Base-by-base conservation (phyloP, 1,140 invertebrate species). In the Zaprionus ghesquierei region DNA sequence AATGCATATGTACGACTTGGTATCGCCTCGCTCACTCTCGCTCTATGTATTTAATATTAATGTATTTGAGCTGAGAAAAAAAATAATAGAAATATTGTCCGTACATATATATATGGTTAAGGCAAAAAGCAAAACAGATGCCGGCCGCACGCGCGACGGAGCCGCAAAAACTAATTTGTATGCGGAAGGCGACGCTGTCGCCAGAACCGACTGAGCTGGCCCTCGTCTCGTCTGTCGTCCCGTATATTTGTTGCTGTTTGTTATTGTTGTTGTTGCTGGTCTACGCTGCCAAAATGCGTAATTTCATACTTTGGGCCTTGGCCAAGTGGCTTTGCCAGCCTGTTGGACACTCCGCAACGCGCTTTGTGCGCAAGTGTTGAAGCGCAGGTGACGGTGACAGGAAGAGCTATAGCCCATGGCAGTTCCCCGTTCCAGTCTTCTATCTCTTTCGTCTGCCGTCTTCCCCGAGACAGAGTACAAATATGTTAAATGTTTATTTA, bases 141-240 rank as follows among this genome's bases (percentile, higher is more conserved):
- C 50, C 64, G 20, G 25, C 18, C 46, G 31, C 56, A 51, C 12
- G 9, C 44, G 55, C 44, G 55, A 31, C 29, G 46, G 62, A 22
- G 61, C 44, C 71, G 66, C 75, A 86, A 82, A 87, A 89, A 87
- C 82, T 87, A 87, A 87, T 87, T 87, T 87, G 82, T 87, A 87
- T 87, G 79, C 82, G 84, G 58, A 78, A 85, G 65, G 65, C 65
- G 41, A 27, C 22, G 68, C 63, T 76, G 82, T 79, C 84, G 79
- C 71, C 81, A 64, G 56, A 65, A 51, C 46, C 29, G 50, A 78
- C 75, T n/a, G n/a, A n/a, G n/a, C n/a, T n/a, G n/a, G n/a, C n/a
- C n/a, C n/a, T n/a, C n/a, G n/a, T n/a, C n/a, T n/a, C n/a, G n/a
- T n/a, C n/a, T 53, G 69, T 74, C 66, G 71, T 81, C 63, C 46